These are phyloP conservation scores for Smutsia gigantea DNA, from an alignment of 2,797 vertebrate species.

Conservation along the genomic window DNA sequence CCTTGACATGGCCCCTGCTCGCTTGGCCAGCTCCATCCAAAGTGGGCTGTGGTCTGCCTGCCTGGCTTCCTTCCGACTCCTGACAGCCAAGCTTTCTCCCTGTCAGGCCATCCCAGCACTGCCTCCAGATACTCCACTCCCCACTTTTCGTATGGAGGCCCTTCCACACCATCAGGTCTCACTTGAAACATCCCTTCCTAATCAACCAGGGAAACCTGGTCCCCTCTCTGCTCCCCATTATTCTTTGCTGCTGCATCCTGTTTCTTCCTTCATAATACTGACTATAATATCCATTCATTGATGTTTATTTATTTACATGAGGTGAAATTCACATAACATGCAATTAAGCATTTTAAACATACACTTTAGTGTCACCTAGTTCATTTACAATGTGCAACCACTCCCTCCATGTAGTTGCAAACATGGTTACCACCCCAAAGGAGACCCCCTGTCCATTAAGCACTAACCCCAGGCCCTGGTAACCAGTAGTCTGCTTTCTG, in stretches of 20 bases:
- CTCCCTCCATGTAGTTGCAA: background rate
- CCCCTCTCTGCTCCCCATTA: background rate
- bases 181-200: background rate
- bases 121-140: too few species aligned
- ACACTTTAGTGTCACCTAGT: background rate
- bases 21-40: background rate
- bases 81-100: background rate
- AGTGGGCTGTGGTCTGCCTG: background rate
- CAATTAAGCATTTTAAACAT: background rate
- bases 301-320: background rate
- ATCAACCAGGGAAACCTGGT: background rate
- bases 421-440: background rate
- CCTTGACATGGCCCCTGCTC: background rate
- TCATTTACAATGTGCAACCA: background rate
- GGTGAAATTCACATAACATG: background rate
- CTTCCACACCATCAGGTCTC: background rate
- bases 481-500: background rate
- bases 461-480: background rate
- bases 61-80: background rate
- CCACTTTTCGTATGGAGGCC: rapidly evolving
- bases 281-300: too few species aligned
- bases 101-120: background rate
- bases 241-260: background rate
- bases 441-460: background rate
- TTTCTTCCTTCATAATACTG: background rate